A percentile compares a stretch with the other conserved stretches of the same genome.
These are phyloP conservation scores for Agelaius phoeniceus DNA, from an alignment of 2,113 vertebrate species.

Conservation along the genomic window DNA sequence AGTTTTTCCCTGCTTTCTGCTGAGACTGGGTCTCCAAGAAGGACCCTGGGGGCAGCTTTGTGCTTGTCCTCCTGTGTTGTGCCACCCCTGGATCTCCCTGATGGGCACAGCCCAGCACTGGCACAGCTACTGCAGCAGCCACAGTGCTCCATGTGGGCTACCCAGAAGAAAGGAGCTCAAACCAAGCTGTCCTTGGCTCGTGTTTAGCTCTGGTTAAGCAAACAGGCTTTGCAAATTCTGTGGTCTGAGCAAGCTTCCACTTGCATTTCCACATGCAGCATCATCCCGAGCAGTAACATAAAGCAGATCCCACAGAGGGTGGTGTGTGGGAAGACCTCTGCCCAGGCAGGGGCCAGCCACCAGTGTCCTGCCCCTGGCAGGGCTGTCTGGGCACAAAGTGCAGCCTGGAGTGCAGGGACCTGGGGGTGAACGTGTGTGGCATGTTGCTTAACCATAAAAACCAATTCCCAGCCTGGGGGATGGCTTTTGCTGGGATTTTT, in stretches of 20 bases:
- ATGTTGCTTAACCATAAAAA: neutral
- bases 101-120: neutral
- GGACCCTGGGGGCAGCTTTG: neutral
- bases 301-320: neutral
- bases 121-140: neutral
- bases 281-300: neutral
- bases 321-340: neutral
- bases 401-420: neutral
- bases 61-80: neutral
- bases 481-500: neutral
- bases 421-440: neutral
- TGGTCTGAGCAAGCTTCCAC: constrained; percentile 29
- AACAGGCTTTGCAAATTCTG: constrained; percentile 27
- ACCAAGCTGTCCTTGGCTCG: neutral
- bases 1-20: neutral
- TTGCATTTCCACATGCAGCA: neutral
- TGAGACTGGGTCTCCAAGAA: neutral
- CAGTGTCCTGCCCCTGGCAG: neutral
- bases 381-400: neutral
- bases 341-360: neutral
- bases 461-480: neutral
- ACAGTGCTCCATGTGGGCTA: neutral
- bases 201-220: neutral
- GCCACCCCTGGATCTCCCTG: fast-evolving
- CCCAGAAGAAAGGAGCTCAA: neutral